Conservation (phyloP, 2,797 vertebrate species). For the Cetoscarus ocellatus region DNA sequence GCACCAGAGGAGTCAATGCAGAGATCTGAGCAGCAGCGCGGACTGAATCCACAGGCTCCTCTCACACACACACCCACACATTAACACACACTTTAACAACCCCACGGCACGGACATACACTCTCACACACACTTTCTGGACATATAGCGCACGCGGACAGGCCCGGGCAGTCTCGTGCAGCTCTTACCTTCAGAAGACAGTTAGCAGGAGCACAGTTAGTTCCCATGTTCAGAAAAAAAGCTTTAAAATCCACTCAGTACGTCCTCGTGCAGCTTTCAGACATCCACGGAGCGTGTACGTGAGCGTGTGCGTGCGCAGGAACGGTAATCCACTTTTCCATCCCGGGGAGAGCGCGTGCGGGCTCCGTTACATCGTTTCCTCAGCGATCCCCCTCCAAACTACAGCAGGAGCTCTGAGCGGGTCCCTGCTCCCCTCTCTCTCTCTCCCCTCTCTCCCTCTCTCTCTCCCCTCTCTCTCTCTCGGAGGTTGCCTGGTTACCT, state of each 20-base stretch:
- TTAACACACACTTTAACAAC: too few relatives aligned
- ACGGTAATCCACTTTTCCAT: constrained; percentile 86
- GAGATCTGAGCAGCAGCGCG: too few relatives aligned
- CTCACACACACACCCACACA: constrained; percentile 31
- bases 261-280: constrained; percentile 61
- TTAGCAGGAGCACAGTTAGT: constrained; percentile 74
- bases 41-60: constrained; percentile 3
- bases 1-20: too few relatives aligned
- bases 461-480: constrained; percentile 64
- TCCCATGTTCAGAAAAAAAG: constrained; percentile 79
- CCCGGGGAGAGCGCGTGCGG: constrained; percentile 73
- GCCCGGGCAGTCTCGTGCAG: constrained; percentile 3
- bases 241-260: constrained; percentile 80
- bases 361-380: constrained; percentile 83
- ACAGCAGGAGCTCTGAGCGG: constrained; percentile 82
- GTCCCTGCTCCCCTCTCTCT: constrained; percentile 57
- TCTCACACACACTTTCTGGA: neutral
- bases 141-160: neutral
- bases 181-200: constrained; percentile 85
- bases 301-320: constrained; percentile 55
- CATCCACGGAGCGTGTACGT: constrained; percentile 73
- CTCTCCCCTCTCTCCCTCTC: constrained; percentile 26
- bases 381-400: constrained; percentile 77
- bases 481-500: constrained; percentile 85
- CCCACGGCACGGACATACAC: constrained; percentile 1